phyloP scores from a whole-genome alignment of 1,140 invertebrate species.

The Temnothorax curvispinosus region DNA sequence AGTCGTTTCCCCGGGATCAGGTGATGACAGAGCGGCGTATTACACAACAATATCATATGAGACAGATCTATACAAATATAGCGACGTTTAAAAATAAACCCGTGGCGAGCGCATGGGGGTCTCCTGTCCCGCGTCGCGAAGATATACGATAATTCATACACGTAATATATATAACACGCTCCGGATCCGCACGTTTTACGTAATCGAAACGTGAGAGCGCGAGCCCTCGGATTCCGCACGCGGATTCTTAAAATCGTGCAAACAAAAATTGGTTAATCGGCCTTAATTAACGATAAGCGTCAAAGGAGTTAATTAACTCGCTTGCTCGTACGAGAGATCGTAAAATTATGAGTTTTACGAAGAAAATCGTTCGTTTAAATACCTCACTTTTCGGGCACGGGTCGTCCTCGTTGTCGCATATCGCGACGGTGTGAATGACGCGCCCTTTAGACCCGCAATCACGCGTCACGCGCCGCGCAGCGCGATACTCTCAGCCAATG shows the following conservation, averaged over 20 bases:
- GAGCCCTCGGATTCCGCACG: neutral
- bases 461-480: too few species aligned
- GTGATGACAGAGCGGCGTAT: neutral
- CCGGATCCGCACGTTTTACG: neutral
- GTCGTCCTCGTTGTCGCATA: neutral
- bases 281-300: neutral
- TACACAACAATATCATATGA: slow-evolving; percentile 36
- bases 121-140: too few species aligned
- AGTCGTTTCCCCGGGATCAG: neutral
- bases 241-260: neutral
- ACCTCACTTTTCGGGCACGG: neutral
- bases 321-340: neutral
- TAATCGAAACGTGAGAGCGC: neutral
- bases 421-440: neutral
- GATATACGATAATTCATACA: too few species aligned
- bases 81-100: slow-evolving; percentile 62
- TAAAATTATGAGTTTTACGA: neutral
- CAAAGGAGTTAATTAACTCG: neutral
- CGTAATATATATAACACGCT: neutral
- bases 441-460: neutral
- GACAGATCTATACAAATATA: slow-evolving; percentile 12
- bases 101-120: too few species aligned
- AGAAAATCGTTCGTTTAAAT: neutral
- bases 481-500: too few species aligned
- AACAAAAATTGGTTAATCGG: neutral